Evolutionary conservation across 2,797 vertebrate genomes (phyloP).

Genomic region (Falco biarmicus): DNA sequence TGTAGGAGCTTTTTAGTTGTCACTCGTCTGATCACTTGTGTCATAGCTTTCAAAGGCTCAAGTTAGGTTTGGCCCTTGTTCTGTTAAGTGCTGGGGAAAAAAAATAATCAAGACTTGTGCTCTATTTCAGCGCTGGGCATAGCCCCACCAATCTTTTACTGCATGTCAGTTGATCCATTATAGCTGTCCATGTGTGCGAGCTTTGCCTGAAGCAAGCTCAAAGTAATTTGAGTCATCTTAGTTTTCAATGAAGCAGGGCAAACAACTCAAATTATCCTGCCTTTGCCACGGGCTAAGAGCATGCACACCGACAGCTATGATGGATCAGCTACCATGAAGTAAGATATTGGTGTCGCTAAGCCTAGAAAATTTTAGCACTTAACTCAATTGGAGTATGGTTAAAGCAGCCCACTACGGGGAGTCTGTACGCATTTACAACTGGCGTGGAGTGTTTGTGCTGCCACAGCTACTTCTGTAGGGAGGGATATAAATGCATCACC

Average conservation of each 20-base stretch:
- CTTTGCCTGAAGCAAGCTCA: slow-evolving; percentile 1
- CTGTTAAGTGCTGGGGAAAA: background rate
- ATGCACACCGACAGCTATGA: background rate
- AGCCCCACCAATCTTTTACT: background rate
- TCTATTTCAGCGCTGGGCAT: background rate
- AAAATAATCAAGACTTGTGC: background rate
- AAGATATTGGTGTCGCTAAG: slow-evolving; percentile 22
- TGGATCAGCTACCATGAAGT: slow-evolving; percentile 35
- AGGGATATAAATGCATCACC: background rate
- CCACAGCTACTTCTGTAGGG: background rate
- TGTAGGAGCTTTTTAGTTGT: background rate
- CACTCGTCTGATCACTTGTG: background rate
- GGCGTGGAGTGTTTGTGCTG: background rate
- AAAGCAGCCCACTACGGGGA: background rate
- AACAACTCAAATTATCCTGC: slow-evolving; percentile 46
- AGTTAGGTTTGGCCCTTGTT: background rate
- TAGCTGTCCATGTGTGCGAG: background rate
- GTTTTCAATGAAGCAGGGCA: slow-evolving; percentile 54
- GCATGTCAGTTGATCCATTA: background rate
- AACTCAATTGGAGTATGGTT: background rate
- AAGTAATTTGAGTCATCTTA: slow-evolving; percentile 57
- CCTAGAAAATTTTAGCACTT: slow-evolving; percentile 34
- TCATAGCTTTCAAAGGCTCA: background rate
- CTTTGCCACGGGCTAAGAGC: slow-evolving; percentile 21
- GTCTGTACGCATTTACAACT: background rate